phyloP scores from a whole-genome alignment of 1,140 invertebrate genomes.

The Drosophila gunungcola region DNA sequence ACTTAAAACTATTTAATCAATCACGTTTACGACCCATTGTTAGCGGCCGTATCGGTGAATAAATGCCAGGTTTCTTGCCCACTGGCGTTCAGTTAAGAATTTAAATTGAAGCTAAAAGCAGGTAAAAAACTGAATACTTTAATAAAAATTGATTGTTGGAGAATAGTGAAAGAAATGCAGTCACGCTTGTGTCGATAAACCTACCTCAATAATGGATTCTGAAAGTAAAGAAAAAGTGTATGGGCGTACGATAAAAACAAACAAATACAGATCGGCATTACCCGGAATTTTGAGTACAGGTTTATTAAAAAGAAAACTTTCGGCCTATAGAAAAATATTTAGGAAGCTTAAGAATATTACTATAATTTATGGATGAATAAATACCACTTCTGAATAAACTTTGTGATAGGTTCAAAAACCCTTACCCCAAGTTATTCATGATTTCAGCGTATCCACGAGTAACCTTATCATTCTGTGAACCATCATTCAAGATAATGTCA shows the following conservation, averaged over 20 bases:
- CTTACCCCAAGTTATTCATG: neutral
- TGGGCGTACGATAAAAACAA: neutral
- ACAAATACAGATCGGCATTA: neutral
- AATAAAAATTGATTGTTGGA: conserved; percentile 7
- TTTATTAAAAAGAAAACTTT: too few relatives aligned
- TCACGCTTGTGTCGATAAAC: conserved; percentile 6
- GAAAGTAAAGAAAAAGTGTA: neutral
- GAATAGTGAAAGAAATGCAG: neutral
- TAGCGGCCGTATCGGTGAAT: conserved; percentile 18
- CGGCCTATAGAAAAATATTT: too few relatives aligned
- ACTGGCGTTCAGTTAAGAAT: conserved; percentile 35
- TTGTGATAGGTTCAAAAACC: conserved; percentile 8
- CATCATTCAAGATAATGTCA: conserved; percentile 26
- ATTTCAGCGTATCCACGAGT: neutral
- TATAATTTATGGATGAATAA: too few relatives aligned
- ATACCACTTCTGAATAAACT: neutral
- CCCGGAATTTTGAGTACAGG: too few relatives aligned
- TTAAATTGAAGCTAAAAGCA: neutral
- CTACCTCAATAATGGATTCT: conserved; percentile 22
- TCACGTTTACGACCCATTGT: conserved; percentile 24
- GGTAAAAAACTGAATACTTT: conserved; percentile 6
- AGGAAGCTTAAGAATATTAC: neutral
- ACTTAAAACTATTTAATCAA: conserved; percentile 57
- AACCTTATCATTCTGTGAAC: conserved; percentile 9
- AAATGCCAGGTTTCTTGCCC: conserved; percentile 11